Conservation (phyloP, 92 coral and sea anemone species). For the Palythoa heliodiscus region DNA sequence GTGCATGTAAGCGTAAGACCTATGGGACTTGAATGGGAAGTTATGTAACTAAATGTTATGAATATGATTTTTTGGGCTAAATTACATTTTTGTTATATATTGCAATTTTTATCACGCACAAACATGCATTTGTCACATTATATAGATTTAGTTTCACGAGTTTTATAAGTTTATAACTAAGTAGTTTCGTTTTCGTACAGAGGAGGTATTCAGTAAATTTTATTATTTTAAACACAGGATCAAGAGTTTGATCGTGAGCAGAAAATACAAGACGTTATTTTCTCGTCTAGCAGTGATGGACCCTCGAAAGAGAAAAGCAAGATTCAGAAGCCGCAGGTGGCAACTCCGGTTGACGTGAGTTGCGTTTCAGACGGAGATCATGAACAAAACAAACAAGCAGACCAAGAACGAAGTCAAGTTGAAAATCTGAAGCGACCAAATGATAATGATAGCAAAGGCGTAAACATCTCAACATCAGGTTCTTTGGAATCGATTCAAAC, state of each 20-base stretch:
- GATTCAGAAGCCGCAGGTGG: slow-evolving; percentile 2
- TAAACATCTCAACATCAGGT: background rate
- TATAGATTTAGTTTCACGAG: too few species aligned
- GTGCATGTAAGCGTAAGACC: too few species aligned
- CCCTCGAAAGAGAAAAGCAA: background rate
- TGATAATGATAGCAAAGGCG: background rate
- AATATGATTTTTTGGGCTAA: too few species aligned
- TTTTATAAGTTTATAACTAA: too few species aligned
- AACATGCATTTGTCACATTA: too few species aligned
- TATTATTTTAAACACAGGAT: slow-evolving; percentile 8
- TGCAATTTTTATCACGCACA: too few species aligned
- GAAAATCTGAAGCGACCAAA: background rate
- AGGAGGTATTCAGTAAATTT: background rate
- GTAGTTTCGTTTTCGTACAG: too few species aligned
- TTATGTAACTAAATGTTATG: too few species aligned
- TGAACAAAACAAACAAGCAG: background rate
- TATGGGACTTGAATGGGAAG: too few species aligned
- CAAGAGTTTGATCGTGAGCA: background rate
- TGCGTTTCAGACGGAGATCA: background rate
- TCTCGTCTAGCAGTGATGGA: background rate
- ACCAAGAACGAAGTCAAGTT: background rate
- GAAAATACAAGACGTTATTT: background rate
- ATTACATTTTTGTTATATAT: too few species aligned
- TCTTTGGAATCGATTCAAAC: slow-evolving; percentile 18
- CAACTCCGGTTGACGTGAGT: background rate